Percentiles rank a stretch among this genome's conserved stretches.
Evolutionary conservation across 2,797 vertebrate genomes (phyloP).

Genomic region (Todus mexicanus): DNA sequence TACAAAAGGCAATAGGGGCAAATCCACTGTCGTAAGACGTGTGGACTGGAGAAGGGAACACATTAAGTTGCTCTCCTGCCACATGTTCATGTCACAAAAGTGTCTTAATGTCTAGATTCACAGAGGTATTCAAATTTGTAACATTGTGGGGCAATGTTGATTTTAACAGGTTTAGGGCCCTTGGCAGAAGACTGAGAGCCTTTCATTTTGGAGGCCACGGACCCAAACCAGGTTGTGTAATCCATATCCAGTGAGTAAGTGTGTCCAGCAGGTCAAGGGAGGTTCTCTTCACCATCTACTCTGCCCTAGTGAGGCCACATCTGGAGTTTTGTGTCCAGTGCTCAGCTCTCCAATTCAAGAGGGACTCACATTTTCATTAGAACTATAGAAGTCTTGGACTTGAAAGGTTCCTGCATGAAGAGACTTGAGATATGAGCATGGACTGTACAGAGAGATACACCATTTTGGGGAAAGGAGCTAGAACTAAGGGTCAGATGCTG

Average conservation of each 20-base stretch:
- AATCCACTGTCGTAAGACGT: background rate
- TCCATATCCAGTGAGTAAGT: background rate
- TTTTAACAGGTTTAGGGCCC: background rate
- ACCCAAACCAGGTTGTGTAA: background rate
- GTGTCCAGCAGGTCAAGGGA: background rate
- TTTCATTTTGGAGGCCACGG: background rate
- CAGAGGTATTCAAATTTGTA: background rate
- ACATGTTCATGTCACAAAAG: background rate
- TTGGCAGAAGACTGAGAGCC: background rate
- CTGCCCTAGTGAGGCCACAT: too few relatives aligned
- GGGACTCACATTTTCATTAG: background rate
- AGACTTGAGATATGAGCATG: background rate
- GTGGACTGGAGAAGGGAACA: background rate
- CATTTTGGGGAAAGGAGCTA: background rate
- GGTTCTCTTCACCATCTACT: too few relatives aligned
- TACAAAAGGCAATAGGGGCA: background rate
- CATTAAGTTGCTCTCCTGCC: background rate
- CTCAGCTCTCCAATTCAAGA: too few relatives aligned
- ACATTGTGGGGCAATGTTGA: background rate
- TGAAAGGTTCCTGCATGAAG: background rate
- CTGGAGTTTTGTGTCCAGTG: too few relatives aligned
- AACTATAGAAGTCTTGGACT: background rate
- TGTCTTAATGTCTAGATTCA: background rate
- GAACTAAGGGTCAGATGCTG: background rate
- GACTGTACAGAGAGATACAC: accelerated